phyloP scores from a whole-genome alignment of 2,113 vertebrate genomes.

The Zootoca vivipara region DNA sequence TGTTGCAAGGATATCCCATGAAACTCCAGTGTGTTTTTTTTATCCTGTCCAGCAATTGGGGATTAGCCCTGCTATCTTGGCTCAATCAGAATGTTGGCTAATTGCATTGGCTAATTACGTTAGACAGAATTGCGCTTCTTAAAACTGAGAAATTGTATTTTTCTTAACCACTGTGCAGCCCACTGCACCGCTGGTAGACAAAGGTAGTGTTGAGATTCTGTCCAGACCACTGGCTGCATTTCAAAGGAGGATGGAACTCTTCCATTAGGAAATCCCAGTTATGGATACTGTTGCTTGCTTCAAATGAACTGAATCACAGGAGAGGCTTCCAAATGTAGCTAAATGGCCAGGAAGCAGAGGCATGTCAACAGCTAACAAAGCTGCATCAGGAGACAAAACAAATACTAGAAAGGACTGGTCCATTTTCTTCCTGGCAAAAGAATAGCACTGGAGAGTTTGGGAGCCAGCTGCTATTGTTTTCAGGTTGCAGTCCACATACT shows the following conservation, averaged over 20 bases:
- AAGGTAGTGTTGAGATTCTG: background rate
- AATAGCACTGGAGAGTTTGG: background rate
- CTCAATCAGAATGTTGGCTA: background rate
- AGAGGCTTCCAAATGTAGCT: background rate
- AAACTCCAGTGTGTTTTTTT: slow-evolving; percentile 15
- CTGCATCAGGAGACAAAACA: background rate
- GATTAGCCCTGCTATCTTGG: slow-evolving; percentile 5
- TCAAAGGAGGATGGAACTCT: background rate
- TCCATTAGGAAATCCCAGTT: background rate
- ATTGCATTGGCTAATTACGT: background rate
- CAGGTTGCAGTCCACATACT: background rate
- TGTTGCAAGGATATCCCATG: background rate
- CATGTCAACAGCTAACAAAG: background rate
- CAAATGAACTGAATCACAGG: background rate
- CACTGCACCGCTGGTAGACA: background rate
- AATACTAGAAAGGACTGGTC: background rate
- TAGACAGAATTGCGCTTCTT: background rate
- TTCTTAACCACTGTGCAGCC: background rate
- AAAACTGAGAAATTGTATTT: background rate
- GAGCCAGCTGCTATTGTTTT: background rate
- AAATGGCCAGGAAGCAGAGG: background rate
- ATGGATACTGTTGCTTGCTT: background rate
- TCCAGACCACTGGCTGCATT: background rate
- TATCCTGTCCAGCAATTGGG: slow-evolving; percentile 5
- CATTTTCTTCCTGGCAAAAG: background rate